Evolutionary conservation across 2,113 vertebrate species (phyloP).

Genomic region (Alaudala cheleensis): DNA sequence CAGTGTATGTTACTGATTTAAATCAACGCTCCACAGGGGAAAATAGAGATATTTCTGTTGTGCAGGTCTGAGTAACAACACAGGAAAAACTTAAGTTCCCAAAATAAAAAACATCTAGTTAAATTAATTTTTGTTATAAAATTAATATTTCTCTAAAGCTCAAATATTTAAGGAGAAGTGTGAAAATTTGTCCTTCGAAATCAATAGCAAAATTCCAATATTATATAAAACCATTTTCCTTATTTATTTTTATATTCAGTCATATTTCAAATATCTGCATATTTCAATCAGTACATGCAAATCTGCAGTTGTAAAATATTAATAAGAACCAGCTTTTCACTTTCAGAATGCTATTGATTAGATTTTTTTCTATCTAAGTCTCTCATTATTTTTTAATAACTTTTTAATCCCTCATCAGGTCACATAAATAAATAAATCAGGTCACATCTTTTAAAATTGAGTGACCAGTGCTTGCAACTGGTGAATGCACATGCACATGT

Average conservation of each 20-base stretch:
- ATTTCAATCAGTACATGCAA: background rate
- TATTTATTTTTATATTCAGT: background rate
- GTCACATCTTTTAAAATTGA: background rate
- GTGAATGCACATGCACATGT: background rate
- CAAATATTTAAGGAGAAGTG: background rate
- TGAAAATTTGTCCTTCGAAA: background rate
- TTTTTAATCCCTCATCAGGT: background rate
- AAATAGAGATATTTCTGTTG: background rate
- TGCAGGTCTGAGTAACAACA: background rate
- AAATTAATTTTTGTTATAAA: background rate
- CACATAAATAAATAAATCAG: too few relatives aligned
- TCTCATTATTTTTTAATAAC: background rate
- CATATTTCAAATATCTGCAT: background rate
- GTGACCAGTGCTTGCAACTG: background rate
- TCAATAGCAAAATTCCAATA: background rate
- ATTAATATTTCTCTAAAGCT: background rate
- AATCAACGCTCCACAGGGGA: background rate
- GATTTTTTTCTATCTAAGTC: background rate
- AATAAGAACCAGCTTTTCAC: background rate
- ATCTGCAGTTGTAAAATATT: background rate
- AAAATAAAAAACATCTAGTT: background rate
- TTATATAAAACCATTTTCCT: background rate
- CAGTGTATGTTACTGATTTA: background rate
- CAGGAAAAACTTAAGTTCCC: background rate
- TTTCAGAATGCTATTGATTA: background rate